These are phyloP conservation scores for Phocides pigmalion DNA, from an alignment of 1,140 invertebrate genomes.

Conservation along the genomic window DNA sequence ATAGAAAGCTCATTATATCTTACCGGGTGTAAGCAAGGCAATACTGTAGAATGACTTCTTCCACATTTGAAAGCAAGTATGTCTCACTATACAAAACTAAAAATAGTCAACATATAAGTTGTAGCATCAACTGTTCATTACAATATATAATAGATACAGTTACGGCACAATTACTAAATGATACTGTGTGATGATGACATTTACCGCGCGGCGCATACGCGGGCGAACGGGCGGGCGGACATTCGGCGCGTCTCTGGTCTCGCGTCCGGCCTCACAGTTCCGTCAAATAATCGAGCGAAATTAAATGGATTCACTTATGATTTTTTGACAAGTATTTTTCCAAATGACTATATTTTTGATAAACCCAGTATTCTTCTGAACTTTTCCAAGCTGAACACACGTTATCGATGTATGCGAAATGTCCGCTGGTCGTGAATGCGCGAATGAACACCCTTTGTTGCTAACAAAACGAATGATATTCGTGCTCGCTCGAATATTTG, in stretches of 20 bases:
- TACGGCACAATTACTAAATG: slow-evolving; percentile 80
- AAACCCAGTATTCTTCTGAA: too few species aligned
- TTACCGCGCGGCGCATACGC: slow-evolving; percentile 31
- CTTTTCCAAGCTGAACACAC: not conserved
- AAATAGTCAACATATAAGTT: slow-evolving; percentile 77
- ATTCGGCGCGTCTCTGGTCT: not conserved
- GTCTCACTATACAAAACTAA: slow-evolving; percentile 82
- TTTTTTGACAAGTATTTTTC: not conserved
- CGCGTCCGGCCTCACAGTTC: not conserved
- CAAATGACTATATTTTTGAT: too few species aligned
- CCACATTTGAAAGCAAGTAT: slow-evolving; percentile 82
- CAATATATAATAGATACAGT: slow-evolving; percentile 73
- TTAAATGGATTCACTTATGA: too few species aligned
- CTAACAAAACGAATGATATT: not conserved
- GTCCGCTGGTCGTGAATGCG: not conserved
- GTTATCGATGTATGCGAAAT: not conserved
- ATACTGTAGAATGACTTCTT: slow-evolving; percentile 83
- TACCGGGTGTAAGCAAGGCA: slow-evolving; percentile 83
- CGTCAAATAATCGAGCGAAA: not conserved
- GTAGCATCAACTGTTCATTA: slow-evolving; percentile 80
- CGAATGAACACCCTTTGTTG: not conserved
- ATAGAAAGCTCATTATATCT: slow-evolving; percentile 82
- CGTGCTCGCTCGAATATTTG: not conserved
- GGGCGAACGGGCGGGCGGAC: not conserved
- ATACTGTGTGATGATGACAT: slow-evolving; percentile 67